These are phyloP conservation scores for Lepilemur septentrionalis DNA, from an alignment of 2,797 vertebrate genomes.

Conservation along the genomic window DNA sequence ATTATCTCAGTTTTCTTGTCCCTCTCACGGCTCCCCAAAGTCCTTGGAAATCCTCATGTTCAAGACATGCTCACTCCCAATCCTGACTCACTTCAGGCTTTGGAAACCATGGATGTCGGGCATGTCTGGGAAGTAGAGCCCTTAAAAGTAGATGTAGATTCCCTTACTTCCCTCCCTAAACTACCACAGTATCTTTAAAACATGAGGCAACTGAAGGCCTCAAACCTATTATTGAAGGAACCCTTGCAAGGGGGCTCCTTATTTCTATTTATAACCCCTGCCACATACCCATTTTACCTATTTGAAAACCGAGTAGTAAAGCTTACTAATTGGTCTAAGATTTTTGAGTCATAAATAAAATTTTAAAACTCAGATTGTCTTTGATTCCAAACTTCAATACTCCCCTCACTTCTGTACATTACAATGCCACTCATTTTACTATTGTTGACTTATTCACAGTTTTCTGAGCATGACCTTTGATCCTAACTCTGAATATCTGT, in stretches of 20 bases:
- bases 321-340: neutral
- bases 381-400: neutral
- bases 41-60: neutral
- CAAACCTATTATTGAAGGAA: neutral
- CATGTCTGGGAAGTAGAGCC: neutral
- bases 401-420: neutral
- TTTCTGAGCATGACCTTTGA: neutral
- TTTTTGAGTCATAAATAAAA: neutral
- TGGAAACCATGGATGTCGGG: neutral
- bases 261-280: neutral
- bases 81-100: neutral
- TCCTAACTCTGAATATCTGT: neutral
- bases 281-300: neutral
- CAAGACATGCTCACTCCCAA: neutral
- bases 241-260: rapidly evolving
- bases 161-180: neutral
- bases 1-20: neutral
- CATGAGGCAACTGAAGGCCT: neutral
- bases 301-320: neutral
- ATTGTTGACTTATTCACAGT: neutral
- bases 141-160: neutral
- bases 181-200: neutral
- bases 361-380: neutral
- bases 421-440: neutral
- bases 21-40: neutral